A percentile compares a stretch with the other conserved stretches of the same genome.
Conservation (phyloP, 2,888 invertebrate genomes). For the Rutpela maculata region DNA sequence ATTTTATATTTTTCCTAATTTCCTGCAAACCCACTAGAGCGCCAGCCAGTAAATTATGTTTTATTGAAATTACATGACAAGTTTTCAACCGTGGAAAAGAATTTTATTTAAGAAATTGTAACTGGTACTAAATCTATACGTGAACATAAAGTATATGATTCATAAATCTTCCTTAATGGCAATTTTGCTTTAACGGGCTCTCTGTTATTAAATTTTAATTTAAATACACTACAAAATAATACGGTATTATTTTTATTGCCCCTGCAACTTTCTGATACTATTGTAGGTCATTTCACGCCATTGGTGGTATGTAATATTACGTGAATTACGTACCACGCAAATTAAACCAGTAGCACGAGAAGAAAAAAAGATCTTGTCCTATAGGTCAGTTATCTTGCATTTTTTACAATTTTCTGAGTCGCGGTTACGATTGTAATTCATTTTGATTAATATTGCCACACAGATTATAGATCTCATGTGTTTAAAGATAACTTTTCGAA, state of each 20-base stretch:
- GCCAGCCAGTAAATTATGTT: constrained; percentile 21
- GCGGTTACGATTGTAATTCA: no score
- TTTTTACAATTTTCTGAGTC: no score
- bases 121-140: constrained; percentile 32
- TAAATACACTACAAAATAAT: constrained; percentile 28
- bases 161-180: constrained; percentile 30
- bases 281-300: neutral
- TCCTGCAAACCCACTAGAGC: constrained; percentile 13
- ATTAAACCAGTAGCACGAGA: no score
- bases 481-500: no score
- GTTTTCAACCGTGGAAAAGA: constrained; percentile 18
- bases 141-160: constrained; percentile 27
- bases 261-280: neutral
- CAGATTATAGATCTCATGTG: no score
- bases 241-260: constrained; percentile 9
- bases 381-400: no score
- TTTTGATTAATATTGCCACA: no score
- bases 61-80: constrained; percentile 36
- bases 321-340: no score
- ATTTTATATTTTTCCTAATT: constrained; percentile 35
- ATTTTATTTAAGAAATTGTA: constrained; percentile 32
- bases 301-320: no score
- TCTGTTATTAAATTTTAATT: constrained; percentile 34
- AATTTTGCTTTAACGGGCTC: constrained; percentile 18
- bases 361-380: no score